Evolutionary conservation across 2,797 vertebrate species (phyloP).

Genomic region (Lycodopsis pacificus): DNA sequence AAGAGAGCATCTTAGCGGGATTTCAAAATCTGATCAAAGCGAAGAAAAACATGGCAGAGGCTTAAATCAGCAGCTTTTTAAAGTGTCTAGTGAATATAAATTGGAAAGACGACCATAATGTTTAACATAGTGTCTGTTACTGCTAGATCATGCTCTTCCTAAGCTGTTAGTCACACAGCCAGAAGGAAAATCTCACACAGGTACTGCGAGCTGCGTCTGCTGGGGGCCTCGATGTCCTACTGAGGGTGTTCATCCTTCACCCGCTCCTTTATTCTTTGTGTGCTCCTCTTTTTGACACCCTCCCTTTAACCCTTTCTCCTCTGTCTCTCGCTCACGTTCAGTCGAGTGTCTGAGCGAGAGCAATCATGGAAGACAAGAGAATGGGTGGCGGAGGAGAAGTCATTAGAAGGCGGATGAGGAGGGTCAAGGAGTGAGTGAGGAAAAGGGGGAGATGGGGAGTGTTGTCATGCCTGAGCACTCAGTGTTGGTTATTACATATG

Average conservation of each 20-base stretch:
- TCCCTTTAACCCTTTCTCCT: background rate
- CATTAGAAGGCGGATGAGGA: background rate
- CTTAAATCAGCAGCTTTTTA: constrained; percentile 46
- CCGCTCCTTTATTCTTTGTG: constrained; percentile 13
- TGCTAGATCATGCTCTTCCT: constrained; percentile 24
- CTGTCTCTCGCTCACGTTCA: background rate
- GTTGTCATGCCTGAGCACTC: constrained; percentile 64
- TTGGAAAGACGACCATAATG: constrained; percentile 32
- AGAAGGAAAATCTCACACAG: constrained; percentile 20
- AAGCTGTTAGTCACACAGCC: constrained; percentile 36
- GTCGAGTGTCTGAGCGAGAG: constrained; percentile 18
- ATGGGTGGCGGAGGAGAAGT: background rate
- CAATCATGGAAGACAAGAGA: constrained; percentile 11
- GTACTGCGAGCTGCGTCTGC: background rate
- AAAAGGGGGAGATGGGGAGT: constrained; percentile 23
- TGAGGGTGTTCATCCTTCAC: constrained; percentile 26
- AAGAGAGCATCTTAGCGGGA: constrained; percentile 45
- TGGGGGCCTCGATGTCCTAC: constrained; percentile 7
- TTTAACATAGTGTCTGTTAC: constrained; percentile 34
- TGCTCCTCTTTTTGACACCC: constrained; percentile 9
- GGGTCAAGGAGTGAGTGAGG: constrained; percentile 47
- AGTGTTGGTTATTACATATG: constrained; percentile 73
- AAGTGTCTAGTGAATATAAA: constrained; percentile 54
- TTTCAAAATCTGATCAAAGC: constrained; percentile 67
- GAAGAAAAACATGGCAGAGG: constrained; percentile 43